Percentiles rank a stretch among this genome's conserved stretches.
Conservation (phyloP, 1,140 invertebrate genomes). For the Zaprionus kolodkinae region DNA sequence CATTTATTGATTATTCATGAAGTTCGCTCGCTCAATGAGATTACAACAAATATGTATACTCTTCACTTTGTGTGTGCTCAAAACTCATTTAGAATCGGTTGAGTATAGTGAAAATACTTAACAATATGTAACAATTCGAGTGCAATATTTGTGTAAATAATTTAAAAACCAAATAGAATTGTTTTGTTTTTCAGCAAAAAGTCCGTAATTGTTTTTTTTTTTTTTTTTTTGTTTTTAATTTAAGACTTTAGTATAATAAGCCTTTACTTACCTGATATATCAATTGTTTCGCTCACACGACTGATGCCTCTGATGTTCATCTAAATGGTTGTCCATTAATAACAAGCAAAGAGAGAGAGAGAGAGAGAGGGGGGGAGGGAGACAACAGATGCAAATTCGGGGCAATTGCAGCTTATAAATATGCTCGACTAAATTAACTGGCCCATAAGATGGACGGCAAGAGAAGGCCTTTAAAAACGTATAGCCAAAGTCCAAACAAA, state of each 20-base stretch:
- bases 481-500: conserved; percentile 37
- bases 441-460: conserved; percentile 43
- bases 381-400: conserved; percentile 16
- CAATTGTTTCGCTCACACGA: not conserved
- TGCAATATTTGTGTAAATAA: conserved; percentile 33
- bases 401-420: conserved; percentile 30
- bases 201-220: not conserved
- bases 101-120: not conserved
- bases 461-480: conserved; percentile 31
- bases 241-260: not conserved
- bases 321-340: conserved; percentile 43
- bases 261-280: not conserved
- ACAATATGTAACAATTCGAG: conserved; percentile 8
- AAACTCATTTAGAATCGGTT: not conserved
- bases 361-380: not conserved
- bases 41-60: not conserved
- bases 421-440: conserved; percentile 49
- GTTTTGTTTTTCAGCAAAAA: no score
- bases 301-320: conserved; percentile 31
- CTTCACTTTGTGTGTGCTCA: not conserved
- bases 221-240: not conserved
- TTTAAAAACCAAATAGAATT: conserved; percentile 39
- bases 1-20: conserved; percentile 1
- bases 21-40: not conserved
- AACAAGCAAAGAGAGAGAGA: conserved; percentile 3